Evolutionary conservation across 2,113 vertebrate species (phyloP), one percentile per base, ranked within the genome.

Genomic region (Microcebus jonahi): DNA sequence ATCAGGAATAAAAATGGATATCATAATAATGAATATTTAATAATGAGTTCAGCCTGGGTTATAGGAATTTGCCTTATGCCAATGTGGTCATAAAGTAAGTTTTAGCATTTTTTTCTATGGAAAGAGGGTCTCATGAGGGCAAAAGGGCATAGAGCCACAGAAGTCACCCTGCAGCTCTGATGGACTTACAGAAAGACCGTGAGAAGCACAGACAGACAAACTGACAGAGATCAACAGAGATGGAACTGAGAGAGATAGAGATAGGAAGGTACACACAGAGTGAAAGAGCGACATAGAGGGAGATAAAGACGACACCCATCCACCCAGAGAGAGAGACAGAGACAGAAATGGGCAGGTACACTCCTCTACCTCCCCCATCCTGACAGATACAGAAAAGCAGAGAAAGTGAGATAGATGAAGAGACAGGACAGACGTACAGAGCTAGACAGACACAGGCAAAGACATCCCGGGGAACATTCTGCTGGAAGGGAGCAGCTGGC

Each of bases 1-100:
- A 70, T 89, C 53, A 86, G 23, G 36, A 96, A 53, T 27, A 91
- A 92, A 88, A 27, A n/a, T 31, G 27, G 83, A 21, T 61, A 57
- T 75, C 29, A 34, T 92, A 70, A 59, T 77, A 70, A 76, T 92
- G 31, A 92, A 17, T 65, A 39, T 39, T n/a, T 2, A 86, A 23
- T 76, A 82, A 23, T 82, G 57, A 55, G 34, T 34, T 10, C 53
- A 71, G 25, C 29, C 10, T 83, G 57, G 11, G 63, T 92, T 94
- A 75, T 79, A 42, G 18, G 27, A 76, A 53, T 53, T 90, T 91
- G 14, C 27, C 81, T 96, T 48, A 50, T 65, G 53, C 11, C 20
- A 61, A 27, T 50, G 36, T 57, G 29, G 6, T 70, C 50, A 25
- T 65, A 59, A 83, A 83, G 71, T 73, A 4, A 31, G 61, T 71